A percentile compares a stretch with the other conserved stretches of the same genome.
Evolutionary conservation across 2,888 invertebrate genomes (phyloP).

Genomic region (Fragum sueziense): DNA sequence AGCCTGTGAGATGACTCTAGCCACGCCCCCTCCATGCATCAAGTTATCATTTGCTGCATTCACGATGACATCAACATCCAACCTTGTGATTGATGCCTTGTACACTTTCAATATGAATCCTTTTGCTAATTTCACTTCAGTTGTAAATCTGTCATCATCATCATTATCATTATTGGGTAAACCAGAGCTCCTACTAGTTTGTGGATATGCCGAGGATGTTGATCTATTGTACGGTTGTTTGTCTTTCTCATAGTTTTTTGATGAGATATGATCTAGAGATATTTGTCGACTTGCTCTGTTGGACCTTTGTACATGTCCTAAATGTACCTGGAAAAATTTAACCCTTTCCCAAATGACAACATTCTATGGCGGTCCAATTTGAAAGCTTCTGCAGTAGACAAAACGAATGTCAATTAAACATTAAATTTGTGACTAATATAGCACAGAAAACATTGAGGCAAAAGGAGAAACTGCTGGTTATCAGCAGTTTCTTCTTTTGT

Average conservation of each 20-base stretch:
- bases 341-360: too few relatives aligned
- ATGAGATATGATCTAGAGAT: neutral
- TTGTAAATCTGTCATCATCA: slow-evolving; percentile 22
- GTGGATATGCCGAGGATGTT: neutral
- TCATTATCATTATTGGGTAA: neutral
- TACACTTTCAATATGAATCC: slow-evolving; percentile 47
- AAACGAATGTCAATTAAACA: too few relatives aligned
- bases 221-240: neutral
- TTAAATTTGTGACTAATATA: neutral
- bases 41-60: slow-evolving; percentile 62
- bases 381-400: too few relatives aligned
- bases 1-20: slow-evolving; percentile 46
- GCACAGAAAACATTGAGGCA: too few relatives aligned
- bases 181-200: neutral
- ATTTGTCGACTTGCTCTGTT: neutral
- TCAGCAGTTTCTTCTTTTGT: too few relatives aligned
- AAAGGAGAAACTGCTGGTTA: too few relatives aligned
- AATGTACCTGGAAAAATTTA: neutral
- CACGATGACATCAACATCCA: slow-evolving; percentile 55
- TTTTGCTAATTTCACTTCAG: slow-evolving; percentile 8
- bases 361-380: too few relatives aligned
- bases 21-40: slow-evolving; percentile 61
- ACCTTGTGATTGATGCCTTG: slow-evolving; percentile 46
- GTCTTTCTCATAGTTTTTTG: neutral
- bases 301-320: neutral